These are phyloP conservation scores for Trialeurodes vaporariorum DNA, from an alignment of 1,140 invertebrate genomes.

Conservation along the genomic window DNA sequence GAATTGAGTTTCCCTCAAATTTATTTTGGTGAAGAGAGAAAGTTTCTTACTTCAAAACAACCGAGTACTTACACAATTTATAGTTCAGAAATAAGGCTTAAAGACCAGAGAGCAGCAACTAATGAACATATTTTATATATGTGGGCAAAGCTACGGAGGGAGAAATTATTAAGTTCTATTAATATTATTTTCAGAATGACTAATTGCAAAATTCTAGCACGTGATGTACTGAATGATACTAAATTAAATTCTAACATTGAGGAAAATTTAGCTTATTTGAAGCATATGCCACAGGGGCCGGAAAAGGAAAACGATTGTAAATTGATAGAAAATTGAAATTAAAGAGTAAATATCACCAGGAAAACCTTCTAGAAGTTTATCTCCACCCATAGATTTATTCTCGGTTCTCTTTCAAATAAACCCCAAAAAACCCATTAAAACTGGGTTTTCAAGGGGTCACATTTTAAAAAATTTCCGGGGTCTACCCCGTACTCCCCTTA, in stretches of 20 bases:
- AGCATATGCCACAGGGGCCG: constrained; percentile 20
- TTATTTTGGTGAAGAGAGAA: constrained; percentile 30
- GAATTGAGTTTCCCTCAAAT: constrained; percentile 33
- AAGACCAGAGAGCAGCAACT: constrained; percentile 21
- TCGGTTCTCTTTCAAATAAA: no score
- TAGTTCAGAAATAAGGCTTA: constrained; percentile 22
- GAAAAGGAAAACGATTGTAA: constrained; percentile 21
- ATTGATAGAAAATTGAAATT: no score
- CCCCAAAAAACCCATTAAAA: no score
- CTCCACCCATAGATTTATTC: no score
- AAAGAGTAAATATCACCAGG: no score
- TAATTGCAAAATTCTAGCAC: constrained; percentile 21
- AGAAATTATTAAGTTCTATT: no score
- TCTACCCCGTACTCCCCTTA: no score
- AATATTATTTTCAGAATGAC: no score
- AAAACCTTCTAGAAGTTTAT: no score
- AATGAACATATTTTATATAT: constrained; percentile 25
- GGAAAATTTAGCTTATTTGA: no score
- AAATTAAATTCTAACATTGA: constrained; percentile 20
- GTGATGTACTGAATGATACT: constrained; percentile 18
- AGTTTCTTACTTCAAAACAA: constrained; percentile 24
- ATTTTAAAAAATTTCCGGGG: no score
- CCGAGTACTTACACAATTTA: constrained; percentile 24
- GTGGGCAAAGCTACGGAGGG: constrained; percentile 23
- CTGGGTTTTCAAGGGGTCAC: no score